phyloP scores from a whole-genome alignment of 2,113 vertebrate genomes.

The Crypturellus undulatus region DNA sequence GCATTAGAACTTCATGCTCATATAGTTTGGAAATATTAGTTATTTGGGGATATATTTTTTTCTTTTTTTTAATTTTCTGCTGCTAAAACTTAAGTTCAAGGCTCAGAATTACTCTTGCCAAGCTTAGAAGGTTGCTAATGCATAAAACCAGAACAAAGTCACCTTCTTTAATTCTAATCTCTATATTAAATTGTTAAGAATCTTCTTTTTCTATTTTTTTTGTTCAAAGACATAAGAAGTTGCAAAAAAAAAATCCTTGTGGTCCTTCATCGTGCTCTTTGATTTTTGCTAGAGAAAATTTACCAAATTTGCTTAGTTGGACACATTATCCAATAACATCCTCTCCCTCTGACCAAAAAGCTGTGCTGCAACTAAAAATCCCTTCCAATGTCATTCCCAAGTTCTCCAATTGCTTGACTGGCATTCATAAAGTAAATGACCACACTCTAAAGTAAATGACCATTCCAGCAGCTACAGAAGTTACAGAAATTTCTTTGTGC shows the following conservation, averaged over 20 bases:
- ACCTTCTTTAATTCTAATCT: neutral
- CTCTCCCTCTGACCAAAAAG: neutral
- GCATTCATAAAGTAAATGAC: neutral
- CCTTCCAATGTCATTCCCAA: neutral
- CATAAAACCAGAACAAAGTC: neutral
- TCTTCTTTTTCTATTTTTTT: neutral
- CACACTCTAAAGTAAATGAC: no score
- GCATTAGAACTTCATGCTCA: neutral
- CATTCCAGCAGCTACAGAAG: neutral
- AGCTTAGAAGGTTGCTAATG: neutral
- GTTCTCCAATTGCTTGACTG: neutral
- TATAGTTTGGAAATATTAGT: neutral
- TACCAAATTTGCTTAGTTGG: neutral
- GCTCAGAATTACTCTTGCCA: neutral
- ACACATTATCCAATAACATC: neutral
- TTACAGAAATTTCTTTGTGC: neutral
- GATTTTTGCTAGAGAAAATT: neutral
- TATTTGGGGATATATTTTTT: neutral
- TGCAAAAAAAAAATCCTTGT: neutral
- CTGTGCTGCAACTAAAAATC: neutral
- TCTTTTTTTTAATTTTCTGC: neutral
- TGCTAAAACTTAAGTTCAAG: neutral
- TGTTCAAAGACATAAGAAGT: neutral
- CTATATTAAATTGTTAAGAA: neutral
- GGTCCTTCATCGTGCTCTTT: neutral